These are phyloP conservation scores for Belonocnema kinseyi DNA, from an alignment of 1,140 invertebrate genomes.

Conservation along the genomic window DNA sequence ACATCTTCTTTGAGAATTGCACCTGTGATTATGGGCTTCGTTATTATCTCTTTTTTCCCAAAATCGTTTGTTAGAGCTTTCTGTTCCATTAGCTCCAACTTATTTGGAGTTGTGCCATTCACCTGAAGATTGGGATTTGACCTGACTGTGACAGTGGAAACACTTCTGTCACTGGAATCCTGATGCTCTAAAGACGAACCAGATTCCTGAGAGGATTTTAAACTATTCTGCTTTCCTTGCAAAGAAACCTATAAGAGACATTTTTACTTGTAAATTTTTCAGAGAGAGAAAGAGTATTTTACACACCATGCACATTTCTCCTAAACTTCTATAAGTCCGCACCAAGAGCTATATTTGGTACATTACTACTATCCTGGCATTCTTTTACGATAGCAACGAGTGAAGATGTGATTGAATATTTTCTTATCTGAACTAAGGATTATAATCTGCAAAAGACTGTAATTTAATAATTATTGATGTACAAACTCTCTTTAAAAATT, in stretches of 20 bases:
- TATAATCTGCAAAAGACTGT: no score
- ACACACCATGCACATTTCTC: no score
- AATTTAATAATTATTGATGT: no score
- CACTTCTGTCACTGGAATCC: conserved; percentile 64
- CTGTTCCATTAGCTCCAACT: conserved; percentile 59
- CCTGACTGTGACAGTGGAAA: conserved; percentile 63
- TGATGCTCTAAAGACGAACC: conserved; percentile 63
- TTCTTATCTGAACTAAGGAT: no score
- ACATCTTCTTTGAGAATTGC: conserved; percentile 80
- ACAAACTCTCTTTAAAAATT: no score
- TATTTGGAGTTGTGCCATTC: conserved; percentile 62
- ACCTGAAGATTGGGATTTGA: conserved; percentile 67
- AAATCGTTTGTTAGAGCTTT: conserved; percentile 60
- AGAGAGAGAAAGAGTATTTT: not conserved
- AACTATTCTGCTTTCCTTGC: conserved; percentile 55
- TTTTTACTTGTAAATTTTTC: conserved; percentile 38
- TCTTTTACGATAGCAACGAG: no score
- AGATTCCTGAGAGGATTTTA: conserved; percentile 62
- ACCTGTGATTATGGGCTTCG: conserved; percentile 81
- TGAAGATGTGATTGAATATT: no score
- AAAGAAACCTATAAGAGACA: conserved; percentile 44
- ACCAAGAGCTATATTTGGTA: no score
- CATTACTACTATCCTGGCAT: no score
- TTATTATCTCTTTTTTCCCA: conserved; percentile 73
- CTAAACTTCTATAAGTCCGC: no score